A percentile compares a stretch with the other conserved stretches of the same genome.
Evolutionary conservation across 2,797 vertebrate genomes (phyloP).

Genomic region (Hippoglossus hippoglossus): DNA sequence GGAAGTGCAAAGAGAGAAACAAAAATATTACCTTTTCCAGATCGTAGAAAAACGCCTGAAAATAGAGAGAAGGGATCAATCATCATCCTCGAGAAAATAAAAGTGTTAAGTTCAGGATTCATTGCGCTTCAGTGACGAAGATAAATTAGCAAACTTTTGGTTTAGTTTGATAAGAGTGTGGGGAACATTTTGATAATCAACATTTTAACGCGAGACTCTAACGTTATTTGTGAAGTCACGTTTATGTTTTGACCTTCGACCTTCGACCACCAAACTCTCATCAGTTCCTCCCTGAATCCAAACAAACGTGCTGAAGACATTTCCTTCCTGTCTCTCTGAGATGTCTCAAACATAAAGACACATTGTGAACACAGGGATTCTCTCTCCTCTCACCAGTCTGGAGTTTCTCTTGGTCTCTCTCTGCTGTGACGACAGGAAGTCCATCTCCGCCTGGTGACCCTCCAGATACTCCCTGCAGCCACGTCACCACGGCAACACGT

Average conservation of each 20-base stretch:
- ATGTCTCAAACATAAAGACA: not conserved
- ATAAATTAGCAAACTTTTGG: no score
- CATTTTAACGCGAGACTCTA: no score
- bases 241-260: not conserved
- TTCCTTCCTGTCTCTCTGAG: no score
- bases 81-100: not conserved
- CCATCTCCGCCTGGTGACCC: constrained; percentile 91
- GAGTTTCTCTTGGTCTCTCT: constrained; percentile 92
- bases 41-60: constrained; percentile 95
- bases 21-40: constrained; percentile 91
- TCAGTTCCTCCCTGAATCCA: not conserved
- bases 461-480: constrained; percentile 89
- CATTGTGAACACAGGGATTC: not conserved
- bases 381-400: constrained; percentile 88
- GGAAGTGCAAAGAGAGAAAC: not conserved
- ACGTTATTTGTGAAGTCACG: not conserved
- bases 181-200: no score
- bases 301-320: not conserved
- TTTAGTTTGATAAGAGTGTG: no score
- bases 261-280: not conserved
- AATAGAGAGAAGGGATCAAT: constrained; percentile 24
- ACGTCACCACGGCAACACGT: not conserved
- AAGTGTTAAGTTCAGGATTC: no score
- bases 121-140: no score
- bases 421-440: constrained; percentile 90